Percentiles rank a stretch among this genome's conserved stretches.
These are phyloP conservation scores for Adrianichthys oophorus DNA, from an alignment of 2,797 vertebrate species.

Conservation along the genomic window DNA sequence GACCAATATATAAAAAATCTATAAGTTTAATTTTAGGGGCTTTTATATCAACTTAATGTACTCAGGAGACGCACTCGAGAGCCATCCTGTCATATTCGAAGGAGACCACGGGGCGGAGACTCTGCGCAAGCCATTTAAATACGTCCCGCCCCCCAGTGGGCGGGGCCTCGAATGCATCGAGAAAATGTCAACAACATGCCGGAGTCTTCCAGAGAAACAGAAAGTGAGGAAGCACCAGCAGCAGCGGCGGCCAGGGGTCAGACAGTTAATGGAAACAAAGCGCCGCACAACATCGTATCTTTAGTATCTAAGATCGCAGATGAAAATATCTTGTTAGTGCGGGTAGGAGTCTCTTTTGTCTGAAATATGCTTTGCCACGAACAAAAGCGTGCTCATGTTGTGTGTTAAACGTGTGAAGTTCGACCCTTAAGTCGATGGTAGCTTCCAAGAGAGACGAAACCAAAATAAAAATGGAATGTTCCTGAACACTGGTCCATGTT, in stretches of 20 bases:
- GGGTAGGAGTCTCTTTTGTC: slow-evolving; percentile 67
- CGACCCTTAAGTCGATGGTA: too few species aligned
- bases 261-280: slow-evolving; percentile 8
- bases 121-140: neutral
- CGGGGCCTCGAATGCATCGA: slow-evolving; percentile 38
- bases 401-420: too few species aligned
- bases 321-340: slow-evolving; percentile 72
- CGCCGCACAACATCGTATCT: slow-evolving; percentile 66
- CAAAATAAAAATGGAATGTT: too few species aligned
- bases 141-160: slow-evolving; percentile 37
- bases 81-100: slow-evolving; percentile 37
- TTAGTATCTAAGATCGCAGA: slow-evolving; percentile 71
- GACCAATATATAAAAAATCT: too few species aligned
- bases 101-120: slow-evolving; percentile 55
- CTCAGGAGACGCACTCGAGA: slow-evolving; percentile 3
- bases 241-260: slow-evolving; percentile 3
- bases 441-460: too few species aligned
- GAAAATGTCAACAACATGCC: slow-evolving; percentile 72
- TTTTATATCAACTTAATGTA: slow-evolving; percentile 12
- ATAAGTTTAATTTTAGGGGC: too few species aligned
- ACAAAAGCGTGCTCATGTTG: neutral
- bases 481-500: too few species aligned
- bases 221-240: slow-evolving; percentile 9
- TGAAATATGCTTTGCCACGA: slow-evolving; percentile 2
- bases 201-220: slow-evolving; percentile 41